phyloP scores from a whole-genome alignment of 1,140 invertebrate species.

The Drosophila pandora region DNA sequence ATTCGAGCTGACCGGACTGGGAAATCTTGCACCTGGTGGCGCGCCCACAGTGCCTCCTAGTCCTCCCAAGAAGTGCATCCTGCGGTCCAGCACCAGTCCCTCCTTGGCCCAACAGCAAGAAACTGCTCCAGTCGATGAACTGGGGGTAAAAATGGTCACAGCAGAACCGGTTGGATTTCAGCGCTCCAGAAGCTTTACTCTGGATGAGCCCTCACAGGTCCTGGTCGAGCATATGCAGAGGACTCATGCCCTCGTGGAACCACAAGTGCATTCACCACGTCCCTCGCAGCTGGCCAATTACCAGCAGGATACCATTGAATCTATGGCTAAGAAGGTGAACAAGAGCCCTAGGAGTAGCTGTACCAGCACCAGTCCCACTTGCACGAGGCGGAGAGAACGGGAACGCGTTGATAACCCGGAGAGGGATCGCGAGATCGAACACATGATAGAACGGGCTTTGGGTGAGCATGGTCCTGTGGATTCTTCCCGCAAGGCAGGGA shows the following conservation, averaged over 20 bases:
- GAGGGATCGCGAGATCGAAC: slow-evolving; percentile 45
- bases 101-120: slow-evolving; percentile 8
- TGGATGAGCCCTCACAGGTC: slow-evolving; percentile 86
- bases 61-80: slow-evolving; percentile 20
- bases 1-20: slow-evolving; percentile 39
- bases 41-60: background rate
- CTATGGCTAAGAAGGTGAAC: slow-evolving; percentile 73
- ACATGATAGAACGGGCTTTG: slow-evolving; percentile 49
- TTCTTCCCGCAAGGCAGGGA: slow-evolving; percentile 32
- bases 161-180: slow-evolving; percentile 10
- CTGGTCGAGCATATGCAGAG: slow-evolving; percentile 85
- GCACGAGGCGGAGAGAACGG: background rate
- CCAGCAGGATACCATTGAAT: slow-evolving; percentile 71
- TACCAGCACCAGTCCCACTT: slow-evolving; percentile 4
- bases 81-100: slow-evolving; percentile 62
- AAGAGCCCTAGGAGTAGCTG: slow-evolving; percentile 20
- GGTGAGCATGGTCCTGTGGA: slow-evolving; percentile 30
- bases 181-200: slow-evolving; percentile 86
- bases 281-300: slow-evolving; percentile 22
- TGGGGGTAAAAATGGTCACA: background rate
- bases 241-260: slow-evolving; percentile 5
- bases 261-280: background rate
- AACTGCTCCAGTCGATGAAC: background rate
- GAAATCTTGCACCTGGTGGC: background rate
- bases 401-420: slow-evolving; percentile 1